Percentiles rank a stretch among this genome's conserved stretches.
phyloP scores from a whole-genome alignment of 1,140 invertebrate species.

The Penaeus chinensis region DNA sequence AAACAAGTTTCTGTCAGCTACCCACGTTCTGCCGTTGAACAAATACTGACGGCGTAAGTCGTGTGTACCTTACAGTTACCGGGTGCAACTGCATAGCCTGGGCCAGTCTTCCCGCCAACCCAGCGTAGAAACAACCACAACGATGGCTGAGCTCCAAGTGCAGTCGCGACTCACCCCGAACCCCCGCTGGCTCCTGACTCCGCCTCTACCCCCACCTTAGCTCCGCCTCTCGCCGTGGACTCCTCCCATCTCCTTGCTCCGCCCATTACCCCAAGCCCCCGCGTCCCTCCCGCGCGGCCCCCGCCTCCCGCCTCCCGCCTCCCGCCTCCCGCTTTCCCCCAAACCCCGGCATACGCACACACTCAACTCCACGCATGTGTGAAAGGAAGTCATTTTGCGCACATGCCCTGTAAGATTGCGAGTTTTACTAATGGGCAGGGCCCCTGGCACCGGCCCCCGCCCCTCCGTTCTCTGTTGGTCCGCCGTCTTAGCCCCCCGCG shows the following conservation, averaged over 20 bases:
- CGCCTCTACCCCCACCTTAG: constrained; percentile 25
- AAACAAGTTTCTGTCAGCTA: too few relatives aligned
- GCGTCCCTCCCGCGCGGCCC: constrained; percentile 41
- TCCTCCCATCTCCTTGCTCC: constrained; percentile 57
- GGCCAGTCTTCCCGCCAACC: background rate
- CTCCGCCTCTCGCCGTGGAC: constrained; percentile 39
- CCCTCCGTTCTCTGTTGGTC: constrained; percentile 50
- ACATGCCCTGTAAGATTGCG: constrained; percentile 61
- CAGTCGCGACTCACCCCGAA: constrained; percentile 21
- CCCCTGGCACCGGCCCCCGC: constrained; percentile 42
- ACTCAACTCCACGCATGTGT: constrained; percentile 58
- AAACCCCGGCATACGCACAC: constrained; percentile 44
- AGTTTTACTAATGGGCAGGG: constrained; percentile 57
- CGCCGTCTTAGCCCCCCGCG: constrained; percentile 47
- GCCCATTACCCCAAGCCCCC: constrained; percentile 51
- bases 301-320: constrained; percentile 50
- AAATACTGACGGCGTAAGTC: too few relatives aligned
- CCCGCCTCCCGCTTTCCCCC: constrained; percentile 40
- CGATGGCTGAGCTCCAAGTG: constrained; percentile 45
- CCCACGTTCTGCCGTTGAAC: too few relatives aligned
- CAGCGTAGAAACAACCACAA: constrained; percentile 11
- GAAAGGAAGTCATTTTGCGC: constrained; percentile 61
- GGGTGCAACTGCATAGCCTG: background rate
- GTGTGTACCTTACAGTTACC: background rate
- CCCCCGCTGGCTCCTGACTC: constrained; percentile 42